phyloP scores from a whole-genome alignment of 2,888 invertebrate genomes.

The Fragum sueziense region DNA sequence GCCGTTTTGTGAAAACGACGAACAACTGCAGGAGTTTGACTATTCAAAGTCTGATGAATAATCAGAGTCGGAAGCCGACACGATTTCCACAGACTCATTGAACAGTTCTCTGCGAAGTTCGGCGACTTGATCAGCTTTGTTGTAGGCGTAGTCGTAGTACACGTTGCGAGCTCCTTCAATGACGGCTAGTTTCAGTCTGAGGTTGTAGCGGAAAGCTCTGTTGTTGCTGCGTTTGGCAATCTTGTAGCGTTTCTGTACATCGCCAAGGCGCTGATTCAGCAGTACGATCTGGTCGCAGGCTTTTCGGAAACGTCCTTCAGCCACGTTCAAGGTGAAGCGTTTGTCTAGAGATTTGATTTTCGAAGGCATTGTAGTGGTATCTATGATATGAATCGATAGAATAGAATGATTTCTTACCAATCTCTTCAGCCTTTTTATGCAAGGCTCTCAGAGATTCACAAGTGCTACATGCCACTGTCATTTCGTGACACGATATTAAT shows the following conservation, averaged over 20 bases:
- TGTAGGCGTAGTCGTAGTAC: slow-evolving; percentile 72
- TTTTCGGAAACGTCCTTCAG: slow-evolving; percentile 63
- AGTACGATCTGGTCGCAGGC: slow-evolving; percentile 72
- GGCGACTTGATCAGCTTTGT: slow-evolving; percentile 68
- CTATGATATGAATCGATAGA: not conserved
- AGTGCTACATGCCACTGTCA: not conserved
- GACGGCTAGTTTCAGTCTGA: slow-evolving; percentile 69
- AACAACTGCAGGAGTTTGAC: not conserved
- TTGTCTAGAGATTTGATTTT: slow-evolving; percentile 37
- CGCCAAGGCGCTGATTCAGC: slow-evolving; percentile 66
- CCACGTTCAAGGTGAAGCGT: slow-evolving; percentile 28
- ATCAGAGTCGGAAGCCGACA: not conserved
- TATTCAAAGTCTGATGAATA: not conserved
- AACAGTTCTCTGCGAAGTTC: slow-evolving; percentile 46
- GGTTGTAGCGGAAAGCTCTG: slow-evolving; percentile 70
- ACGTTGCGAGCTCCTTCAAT: slow-evolving; percentile 73
- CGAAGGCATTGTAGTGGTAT: slow-evolving; percentile 23
- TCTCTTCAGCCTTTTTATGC: not conserved
- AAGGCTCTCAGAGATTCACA: not conserved
- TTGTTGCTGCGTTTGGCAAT: slow-evolving; percentile 62
- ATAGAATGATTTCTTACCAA: not conserved
- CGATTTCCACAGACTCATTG: not conserved
- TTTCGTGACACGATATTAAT: not conserved
- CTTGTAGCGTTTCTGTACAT: slow-evolving; percentile 68
- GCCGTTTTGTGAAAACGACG: slow-evolving; percentile 7